A percentile compares a stretch with the other conserved stretches of the same genome.
Conservation (phyloP, 2,797 vertebrate genomes). For the Delichon dasypus region DNA sequence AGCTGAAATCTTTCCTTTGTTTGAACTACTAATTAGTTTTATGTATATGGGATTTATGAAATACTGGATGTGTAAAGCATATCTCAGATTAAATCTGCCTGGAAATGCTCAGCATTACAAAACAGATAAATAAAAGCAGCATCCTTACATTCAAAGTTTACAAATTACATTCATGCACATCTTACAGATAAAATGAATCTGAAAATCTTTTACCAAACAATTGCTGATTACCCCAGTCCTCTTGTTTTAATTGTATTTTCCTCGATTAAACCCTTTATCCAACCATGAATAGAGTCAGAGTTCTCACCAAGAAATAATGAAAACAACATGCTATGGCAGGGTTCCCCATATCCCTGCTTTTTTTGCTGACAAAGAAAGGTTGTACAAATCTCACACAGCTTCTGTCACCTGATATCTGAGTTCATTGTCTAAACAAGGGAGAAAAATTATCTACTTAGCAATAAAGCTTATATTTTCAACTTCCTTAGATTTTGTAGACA, state of each 20-base stretch:
- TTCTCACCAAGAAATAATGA: constrained; percentile 3
- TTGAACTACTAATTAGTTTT: constrained; percentile 23
- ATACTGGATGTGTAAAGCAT: not conserved
- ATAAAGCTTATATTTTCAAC: constrained; percentile 32
- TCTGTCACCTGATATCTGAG: not conserved
- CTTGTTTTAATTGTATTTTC: constrained; percentile 16
- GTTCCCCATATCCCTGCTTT: not conserved
- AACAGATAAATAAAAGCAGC: not conserved
- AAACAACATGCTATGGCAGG: not conserved
- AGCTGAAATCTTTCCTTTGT: constrained; percentile 24
- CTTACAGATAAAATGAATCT: not conserved
- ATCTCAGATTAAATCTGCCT: not conserved
- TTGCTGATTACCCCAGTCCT: not conserved
- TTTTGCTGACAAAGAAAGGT: not conserved
- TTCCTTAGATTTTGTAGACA: constrained; percentile 38
- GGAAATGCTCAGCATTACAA: not conserved
- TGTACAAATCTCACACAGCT: not conserved
- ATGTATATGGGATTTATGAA: not conserved
- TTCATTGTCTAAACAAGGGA: constrained; percentile 42
- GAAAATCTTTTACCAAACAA: not conserved
- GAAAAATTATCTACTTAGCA: not conserved
- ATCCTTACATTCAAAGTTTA: not conserved
- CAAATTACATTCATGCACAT: not conserved
- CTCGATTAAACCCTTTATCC: constrained; percentile 4
- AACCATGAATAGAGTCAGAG: not conserved